Base-by-base conservation (phyloP, 2,797 vertebrate genomes). In the Danio kyathit region DNA sequence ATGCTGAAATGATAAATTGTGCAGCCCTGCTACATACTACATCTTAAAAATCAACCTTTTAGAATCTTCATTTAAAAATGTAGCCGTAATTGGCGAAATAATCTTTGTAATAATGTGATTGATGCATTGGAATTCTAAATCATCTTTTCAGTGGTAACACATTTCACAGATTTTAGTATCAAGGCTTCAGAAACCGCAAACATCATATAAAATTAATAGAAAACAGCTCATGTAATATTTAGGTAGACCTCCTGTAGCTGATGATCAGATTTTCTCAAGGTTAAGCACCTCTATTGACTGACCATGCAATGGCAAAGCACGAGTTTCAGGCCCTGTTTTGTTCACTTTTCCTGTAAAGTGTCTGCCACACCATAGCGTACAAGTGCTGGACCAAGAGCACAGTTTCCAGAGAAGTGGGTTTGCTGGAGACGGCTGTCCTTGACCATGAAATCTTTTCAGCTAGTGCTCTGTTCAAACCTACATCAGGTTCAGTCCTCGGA, bases 361-460 rank as follows among this genome's bases (percentile, higher is more conserved):
- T 71, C 40, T 66, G 17, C 43, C 19, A 71, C 43, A 48, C 67
- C 10, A 12, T 71, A 40, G 10, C n/a, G n/a, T 54, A 21, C 40
- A 44, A 71, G 21, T 51, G 48, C 43, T 65, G 11, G 13, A 69
- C 19, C 57, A 57, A 29, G 43, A 40, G 19, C n/a, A 41, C 51
- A 66, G 41, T 66, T 78, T 57, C 12, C 43, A 14, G 43, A 78
- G 21, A 60, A 11, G 16, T 79, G 56, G 16, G 43, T 61, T 73
- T 19, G 6, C 10, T 64, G 43, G 69, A 64, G 69, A 63, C 60
- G 46, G 76, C 48, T 79, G 48, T 70, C 77, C 77, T 79, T 71
- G 69, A 72, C 59, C 49, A 14, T 56, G 11, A 44, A 2, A 46
- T 65, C 49, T 57, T 74, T 65, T 54, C 46, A 82, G 29, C 69